These are phyloP conservation scores for Drosophila hamatofila DNA, from an alignment of 2,888 invertebrate genomes.

Conservation along the genomic window DNA sequence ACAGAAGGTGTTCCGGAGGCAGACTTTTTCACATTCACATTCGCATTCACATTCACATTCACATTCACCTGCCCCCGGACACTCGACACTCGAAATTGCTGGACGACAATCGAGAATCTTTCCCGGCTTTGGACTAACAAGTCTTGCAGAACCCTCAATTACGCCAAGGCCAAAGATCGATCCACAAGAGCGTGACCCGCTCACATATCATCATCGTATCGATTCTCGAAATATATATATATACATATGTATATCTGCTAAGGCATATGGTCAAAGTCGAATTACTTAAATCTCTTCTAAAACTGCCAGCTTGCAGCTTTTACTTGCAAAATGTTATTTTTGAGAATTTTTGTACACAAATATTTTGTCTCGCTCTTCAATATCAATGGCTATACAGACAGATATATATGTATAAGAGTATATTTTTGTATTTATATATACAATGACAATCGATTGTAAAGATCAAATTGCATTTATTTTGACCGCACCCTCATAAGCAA, in stretches of 20 bases:
- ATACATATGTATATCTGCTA: not conserved
- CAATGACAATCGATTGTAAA: not conserved
- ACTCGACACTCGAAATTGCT: no score
- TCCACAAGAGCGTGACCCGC: not conserved
- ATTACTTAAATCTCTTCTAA: not conserved
- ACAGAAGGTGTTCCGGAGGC: conserved; percentile 36
- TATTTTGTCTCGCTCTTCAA: not conserved
- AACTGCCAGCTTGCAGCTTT: not conserved
- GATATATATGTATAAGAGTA: not conserved
- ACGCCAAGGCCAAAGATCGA: not conserved
- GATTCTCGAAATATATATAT: not conserved
- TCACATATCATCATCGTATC: not conserved
- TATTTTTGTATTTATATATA: not conserved
- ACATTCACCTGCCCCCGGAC: no score
- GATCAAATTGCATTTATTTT: not conserved
- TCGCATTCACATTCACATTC: not conserved
- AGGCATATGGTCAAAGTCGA: not conserved
- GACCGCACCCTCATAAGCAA: not conserved
- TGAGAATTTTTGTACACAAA: not conserved
- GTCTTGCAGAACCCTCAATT: no score
- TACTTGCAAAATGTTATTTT: not conserved
- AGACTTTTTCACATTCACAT: not conserved
- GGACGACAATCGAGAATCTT: no score
- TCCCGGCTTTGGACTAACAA: no score
- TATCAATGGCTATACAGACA: not conserved